A percentile compares a stretch with the other conserved stretches of the same genome.
These are phyloP conservation scores for Rhynchotus rufescens DNA, from an alignment of 2,797 vertebrate species.

Conservation along the genomic window DNA sequence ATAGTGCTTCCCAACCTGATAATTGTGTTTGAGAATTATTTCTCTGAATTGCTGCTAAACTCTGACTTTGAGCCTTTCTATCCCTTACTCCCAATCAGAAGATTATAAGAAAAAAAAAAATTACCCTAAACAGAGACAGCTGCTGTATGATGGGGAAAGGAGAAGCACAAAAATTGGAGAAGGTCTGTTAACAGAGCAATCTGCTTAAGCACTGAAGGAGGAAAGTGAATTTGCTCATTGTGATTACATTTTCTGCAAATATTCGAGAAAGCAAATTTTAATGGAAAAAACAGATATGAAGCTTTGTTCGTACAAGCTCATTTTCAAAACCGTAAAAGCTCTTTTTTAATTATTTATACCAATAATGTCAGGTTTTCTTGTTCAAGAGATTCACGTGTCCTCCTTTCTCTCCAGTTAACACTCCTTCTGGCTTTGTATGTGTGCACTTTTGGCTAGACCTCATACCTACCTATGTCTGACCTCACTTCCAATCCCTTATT, in stretches of 20 bases:
- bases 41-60: neutral
- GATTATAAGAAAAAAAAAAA: neutral
- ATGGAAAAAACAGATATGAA: neutral
- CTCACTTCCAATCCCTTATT: neutral
- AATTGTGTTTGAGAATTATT: neutral
- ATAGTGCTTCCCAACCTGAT: neutral
- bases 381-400: neutral
- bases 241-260: neutral
- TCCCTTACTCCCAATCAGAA: neutral
- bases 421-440: neutral
- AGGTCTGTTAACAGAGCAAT: neutral
- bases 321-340: neutral
- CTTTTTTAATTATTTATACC: neutral
- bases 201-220: fast-evolving
- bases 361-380: neutral
- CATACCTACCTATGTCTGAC: neutral
- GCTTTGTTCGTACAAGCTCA: neutral
- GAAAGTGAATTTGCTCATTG: neutral
- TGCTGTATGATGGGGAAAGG: neutral
- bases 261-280: neutral
- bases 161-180: neutral
- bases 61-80: neutral
- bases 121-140: neutral
- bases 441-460: neutral
- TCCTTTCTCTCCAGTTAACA: neutral